phyloP scores from a whole-genome alignment of 2,797 vertebrate genomes.

The Scolopax bukidnonensis region DNA sequence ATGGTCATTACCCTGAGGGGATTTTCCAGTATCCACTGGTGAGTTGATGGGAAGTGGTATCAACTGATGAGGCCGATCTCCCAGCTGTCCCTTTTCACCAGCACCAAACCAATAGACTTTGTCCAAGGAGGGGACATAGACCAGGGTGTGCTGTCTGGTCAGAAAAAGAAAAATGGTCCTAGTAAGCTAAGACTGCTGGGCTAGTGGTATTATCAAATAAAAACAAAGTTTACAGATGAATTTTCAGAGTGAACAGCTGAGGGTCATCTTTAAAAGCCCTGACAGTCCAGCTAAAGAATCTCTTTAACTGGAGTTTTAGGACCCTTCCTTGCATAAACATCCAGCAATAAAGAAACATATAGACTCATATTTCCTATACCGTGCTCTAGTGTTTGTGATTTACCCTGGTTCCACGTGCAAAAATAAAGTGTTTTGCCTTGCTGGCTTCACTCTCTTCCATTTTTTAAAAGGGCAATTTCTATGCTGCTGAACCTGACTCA shows the following conservation, averaged over 20 bases:
- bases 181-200: neutral
- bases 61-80: conserved; percentile 66
- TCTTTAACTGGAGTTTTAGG: neutral
- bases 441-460: neutral
- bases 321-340: neutral
- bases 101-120: conserved; percentile 83
- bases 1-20: neutral
- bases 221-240: neutral
- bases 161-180: neutral
- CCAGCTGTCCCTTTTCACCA: conserved; percentile 78
- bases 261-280: neutral
- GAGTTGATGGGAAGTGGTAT: conserved; percentile 80
- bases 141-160: conserved; percentile 82
- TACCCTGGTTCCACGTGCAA: neutral
- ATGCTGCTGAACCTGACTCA: neutral
- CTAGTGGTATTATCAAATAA: neutral
- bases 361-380: neutral
- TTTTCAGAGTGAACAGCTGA: neutral
- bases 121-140: conserved; percentile 75
- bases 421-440: neutral
- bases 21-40: neutral
- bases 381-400: neutral
- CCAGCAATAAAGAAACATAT: neutral
- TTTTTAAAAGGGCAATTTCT: neutral
- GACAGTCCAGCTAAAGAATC: neutral